These are phyloP conservation scores for Halictus ligatus DNA, from an alignment of 2,888 invertebrate species.

Conservation along the genomic window DNA sequence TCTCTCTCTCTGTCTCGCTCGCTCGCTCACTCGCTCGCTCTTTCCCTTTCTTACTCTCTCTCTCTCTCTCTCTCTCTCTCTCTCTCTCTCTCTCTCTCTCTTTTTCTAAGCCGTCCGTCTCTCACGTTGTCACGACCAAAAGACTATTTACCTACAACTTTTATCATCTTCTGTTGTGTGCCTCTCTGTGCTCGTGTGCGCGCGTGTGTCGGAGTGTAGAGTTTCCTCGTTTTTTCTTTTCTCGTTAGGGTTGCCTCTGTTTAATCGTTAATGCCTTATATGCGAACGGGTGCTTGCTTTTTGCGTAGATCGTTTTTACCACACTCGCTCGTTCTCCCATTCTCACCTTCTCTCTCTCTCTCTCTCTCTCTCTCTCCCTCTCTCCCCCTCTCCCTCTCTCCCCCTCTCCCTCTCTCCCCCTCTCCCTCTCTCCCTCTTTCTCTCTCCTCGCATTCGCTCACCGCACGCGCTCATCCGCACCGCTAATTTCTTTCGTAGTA, in stretches of 20 bases:
- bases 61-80: not conserved
- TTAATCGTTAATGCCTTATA: constrained; percentile 27
- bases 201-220: constrained; percentile 7
- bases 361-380: not conserved
- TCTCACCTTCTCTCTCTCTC: not conserved
- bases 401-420: not conserved
- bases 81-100: not conserved
- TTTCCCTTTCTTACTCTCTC: not conserved
- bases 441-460: constrained; percentile 3
- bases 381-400: not conserved
- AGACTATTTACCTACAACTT: constrained; percentile 29
- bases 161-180: not conserved
- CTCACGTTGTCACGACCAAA: constrained; percentile 17
- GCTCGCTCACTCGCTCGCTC: too few species aligned
- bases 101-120: constrained; percentile 22
- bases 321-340: not conserved
- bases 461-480: constrained; percentile 36
- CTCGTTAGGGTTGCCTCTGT: constrained; percentile 4
- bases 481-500: constrained; percentile 17
- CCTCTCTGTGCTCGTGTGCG: not conserved
- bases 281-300: constrained; percentile 23
- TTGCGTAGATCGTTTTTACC: constrained; percentile 10
- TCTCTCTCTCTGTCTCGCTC: too few species aligned
- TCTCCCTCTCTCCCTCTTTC: not conserved
- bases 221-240: not conserved